These are phyloP conservation scores for Callyntrura sp. DNA, from an alignment of 2,888 invertebrate genomes.

Conservation along the genomic window DNA sequence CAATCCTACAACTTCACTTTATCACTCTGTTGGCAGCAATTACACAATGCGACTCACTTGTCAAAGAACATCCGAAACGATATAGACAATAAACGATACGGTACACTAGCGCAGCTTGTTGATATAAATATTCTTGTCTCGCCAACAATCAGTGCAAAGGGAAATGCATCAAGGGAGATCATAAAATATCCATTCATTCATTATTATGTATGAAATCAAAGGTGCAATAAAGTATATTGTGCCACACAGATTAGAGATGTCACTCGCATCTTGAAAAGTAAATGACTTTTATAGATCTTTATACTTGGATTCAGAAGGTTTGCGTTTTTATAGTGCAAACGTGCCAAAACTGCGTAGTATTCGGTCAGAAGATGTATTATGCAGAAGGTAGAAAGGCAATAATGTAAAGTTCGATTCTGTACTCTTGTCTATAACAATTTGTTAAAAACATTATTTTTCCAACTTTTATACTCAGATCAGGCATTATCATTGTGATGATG, in stretches of 20 bases:
- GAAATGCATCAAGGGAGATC: neutral
- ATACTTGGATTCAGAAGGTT: too few species aligned
- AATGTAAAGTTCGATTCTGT: too few species aligned
- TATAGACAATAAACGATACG: neutral
- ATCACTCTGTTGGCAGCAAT: conserved; percentile 19
- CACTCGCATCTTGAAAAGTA: too few species aligned
- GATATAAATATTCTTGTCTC: conserved; percentile 1
- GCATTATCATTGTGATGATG: too few species aligned
- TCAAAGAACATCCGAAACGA: neutral
- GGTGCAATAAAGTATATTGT: conserved; percentile 65
- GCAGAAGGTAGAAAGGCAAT: too few species aligned
- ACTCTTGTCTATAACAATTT: too few species aligned
- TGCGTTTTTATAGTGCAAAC: too few species aligned
- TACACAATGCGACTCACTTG: conserved; percentile 44
- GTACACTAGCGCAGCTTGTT: neutral
- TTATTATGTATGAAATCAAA: conserved; percentile 56
- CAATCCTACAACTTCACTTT: conserved; percentile 17
- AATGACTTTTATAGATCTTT: too few species aligned
- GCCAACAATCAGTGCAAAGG: neutral
- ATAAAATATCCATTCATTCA: neutral
- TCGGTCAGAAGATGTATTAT: too few species aligned
- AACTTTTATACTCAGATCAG: too few species aligned
- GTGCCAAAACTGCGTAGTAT: too few species aligned
- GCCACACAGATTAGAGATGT: neutral
- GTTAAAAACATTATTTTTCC: too few species aligned